phyloP scores from a whole-genome alignment of 2,888 invertebrate genomes.

The Pterobdella sp. region DNA sequence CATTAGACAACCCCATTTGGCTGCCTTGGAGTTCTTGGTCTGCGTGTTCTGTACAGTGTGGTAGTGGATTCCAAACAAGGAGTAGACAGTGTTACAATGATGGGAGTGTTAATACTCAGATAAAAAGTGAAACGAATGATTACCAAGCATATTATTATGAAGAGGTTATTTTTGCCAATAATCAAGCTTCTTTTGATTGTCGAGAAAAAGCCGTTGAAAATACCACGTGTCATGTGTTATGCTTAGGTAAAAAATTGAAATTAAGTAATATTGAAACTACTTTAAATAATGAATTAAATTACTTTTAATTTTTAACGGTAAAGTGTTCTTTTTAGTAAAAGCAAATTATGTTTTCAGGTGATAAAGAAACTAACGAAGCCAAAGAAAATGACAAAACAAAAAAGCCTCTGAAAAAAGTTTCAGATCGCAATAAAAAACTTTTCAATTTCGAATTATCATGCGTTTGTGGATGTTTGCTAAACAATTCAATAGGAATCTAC shows the following conservation, averaged over 20 bases:
- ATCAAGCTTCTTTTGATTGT: not conserved
- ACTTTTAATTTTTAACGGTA: too few species aligned
- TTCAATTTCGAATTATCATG: not conserved
- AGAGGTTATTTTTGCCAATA: not conserved
- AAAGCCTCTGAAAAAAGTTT: too few species aligned
- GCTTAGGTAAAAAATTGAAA: not conserved
- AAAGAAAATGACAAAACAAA: not conserved
- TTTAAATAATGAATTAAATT: too few species aligned
- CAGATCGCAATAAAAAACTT: too few species aligned
- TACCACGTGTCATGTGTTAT: not conserved
- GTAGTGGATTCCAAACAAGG: constrained; percentile 16
- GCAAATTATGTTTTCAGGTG: too few species aligned
- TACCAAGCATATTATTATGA: not conserved
- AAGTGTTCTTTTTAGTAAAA: too few species aligned
- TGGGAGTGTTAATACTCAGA: not conserved
- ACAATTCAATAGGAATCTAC: not conserved
- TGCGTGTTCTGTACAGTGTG: constrained; percentile 12
- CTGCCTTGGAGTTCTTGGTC: constrained; percentile 17
- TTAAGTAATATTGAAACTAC: not conserved
- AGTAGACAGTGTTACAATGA: constrained; percentile 4
- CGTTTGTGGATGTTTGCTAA: constrained; percentile 18
- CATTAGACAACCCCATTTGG: constrained; percentile 25
- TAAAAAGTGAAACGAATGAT: not conserved
- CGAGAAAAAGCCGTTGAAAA: not conserved
- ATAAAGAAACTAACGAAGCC: not conserved